Percentiles rank a stretch among this genome's conserved stretches.
These are phyloP conservation scores for Phenganax subtilis DNA, from an alignment of 92 coral and sea anemone genomes.

Conservation along the genomic window DNA sequence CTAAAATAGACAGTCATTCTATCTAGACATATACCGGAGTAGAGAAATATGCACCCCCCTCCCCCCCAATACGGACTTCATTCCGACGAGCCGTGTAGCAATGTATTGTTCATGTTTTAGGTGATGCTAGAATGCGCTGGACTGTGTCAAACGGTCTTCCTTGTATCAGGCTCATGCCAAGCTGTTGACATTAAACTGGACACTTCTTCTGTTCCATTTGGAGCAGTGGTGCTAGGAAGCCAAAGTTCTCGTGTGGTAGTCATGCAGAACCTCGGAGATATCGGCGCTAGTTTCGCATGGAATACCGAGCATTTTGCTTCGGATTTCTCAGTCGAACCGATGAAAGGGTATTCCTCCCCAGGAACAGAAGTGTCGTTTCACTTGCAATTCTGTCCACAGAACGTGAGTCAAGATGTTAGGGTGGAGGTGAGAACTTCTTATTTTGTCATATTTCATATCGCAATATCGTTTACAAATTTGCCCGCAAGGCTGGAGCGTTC, in stretches of 20 bases:
- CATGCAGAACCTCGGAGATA: conserved; percentile 95
- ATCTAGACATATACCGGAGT: no score
- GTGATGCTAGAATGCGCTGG: conserved; percentile 98
- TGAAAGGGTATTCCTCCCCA: conserved; percentile 85
- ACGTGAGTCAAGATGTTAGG: conserved; percentile 78
- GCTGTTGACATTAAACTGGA: conserved; percentile 85
- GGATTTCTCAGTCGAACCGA: conserved; percentile 76
- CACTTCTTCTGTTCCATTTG: conserved; percentile 91
- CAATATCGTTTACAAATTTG: no score
- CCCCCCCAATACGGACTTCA: no score
- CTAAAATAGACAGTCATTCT: no score
- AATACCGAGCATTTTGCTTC: conserved; percentile 72
- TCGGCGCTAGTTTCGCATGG: conserved; percentile 96
- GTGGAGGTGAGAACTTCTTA: conserved; percentile 62
- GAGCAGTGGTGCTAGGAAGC: conserved; percentile 93
- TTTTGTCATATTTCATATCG: no score
- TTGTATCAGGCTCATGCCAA: conserved; percentile 86
- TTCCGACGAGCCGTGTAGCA: no score
- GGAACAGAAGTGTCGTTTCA: conserved; percentile 95
- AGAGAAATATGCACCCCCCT: no score
- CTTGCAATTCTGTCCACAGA: conserved; percentile 75
- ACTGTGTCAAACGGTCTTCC: conserved; percentile 84
- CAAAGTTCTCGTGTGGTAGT: conserved; percentile 79
- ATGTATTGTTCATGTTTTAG: conserved; percentile 36
- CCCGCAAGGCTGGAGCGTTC: no score